Evolutionary conservation across 2,797 vertebrate species (phyloP).

Genomic region (Sparidentex hasta): DNA sequence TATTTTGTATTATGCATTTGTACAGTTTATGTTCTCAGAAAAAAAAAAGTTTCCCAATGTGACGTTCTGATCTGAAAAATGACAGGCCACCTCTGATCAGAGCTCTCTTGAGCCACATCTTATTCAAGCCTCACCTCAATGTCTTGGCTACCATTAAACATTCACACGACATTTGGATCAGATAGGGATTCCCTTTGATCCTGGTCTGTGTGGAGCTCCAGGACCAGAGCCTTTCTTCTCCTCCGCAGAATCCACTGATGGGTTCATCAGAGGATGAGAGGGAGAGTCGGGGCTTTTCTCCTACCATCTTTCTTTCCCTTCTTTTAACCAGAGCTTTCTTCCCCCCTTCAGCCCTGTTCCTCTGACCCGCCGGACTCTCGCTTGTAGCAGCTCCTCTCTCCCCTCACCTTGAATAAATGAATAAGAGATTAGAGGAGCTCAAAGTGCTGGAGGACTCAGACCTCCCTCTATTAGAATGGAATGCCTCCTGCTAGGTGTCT

Average conservation of each 20-base stretch:
- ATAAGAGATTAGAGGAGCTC: slow-evolving; percentile 64
- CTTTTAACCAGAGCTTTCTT: slow-evolving; percentile 10
- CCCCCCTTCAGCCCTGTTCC: slow-evolving; percentile 29
- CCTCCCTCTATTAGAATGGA: slow-evolving; percentile 35
- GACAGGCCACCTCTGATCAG: slow-evolving; percentile 35
- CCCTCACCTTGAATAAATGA: slow-evolving; percentile 65
- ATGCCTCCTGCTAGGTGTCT: slow-evolving; percentile 35
- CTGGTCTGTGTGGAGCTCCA: slow-evolving; percentile 38
- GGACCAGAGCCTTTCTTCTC: slow-evolving; percentile 36
- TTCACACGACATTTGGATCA: slow-evolving; percentile 71
- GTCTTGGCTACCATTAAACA: slow-evolving; percentile 47
- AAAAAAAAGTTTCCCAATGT: not conserved
- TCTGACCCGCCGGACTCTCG: slow-evolving; percentile 42
- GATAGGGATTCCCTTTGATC: slow-evolving; percentile 73
- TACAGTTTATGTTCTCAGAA: not conserved
- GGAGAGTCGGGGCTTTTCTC: slow-evolving; percentile 33
- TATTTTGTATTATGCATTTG: slow-evolving; percentile 9
- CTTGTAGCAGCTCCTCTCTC: slow-evolving; percentile 41
- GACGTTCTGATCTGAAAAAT: slow-evolving; percentile 29
- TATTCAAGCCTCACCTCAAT: slow-evolving; percentile 32
- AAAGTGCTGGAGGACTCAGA: slow-evolving; percentile 50
- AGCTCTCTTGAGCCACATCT: slow-evolving; percentile 41
- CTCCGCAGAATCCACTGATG: slow-evolving; percentile 40
- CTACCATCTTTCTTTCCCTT: slow-evolving; percentile 13
- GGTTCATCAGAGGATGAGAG: slow-evolving; percentile 64